A percentile compares a stretch with the other conserved stretches of the same genome.
phyloP scores from a whole-genome alignment of 2,113 vertebrate genomes.

The Dolichotis patagonum region DNA sequence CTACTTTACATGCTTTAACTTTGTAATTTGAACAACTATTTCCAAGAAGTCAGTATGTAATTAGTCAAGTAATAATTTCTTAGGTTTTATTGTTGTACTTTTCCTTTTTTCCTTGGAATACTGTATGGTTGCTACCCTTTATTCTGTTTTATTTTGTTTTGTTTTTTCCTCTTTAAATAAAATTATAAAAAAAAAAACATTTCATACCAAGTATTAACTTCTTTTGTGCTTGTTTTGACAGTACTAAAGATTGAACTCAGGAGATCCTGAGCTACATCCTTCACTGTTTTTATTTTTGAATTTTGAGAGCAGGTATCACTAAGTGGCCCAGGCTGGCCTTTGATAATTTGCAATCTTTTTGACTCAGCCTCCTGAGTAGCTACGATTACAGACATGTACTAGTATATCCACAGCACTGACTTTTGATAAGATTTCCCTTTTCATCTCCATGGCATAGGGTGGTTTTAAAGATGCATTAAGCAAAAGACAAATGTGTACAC shows the following conservation, averaged over 20 bases:
- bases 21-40: no score
- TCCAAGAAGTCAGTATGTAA: no score
- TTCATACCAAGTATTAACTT: constrained; percentile 52
- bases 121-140: no score
- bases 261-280: not conserved
- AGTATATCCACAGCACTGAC: not conserved
- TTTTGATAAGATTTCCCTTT: constrained; percentile 27
- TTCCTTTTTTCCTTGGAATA: no score
- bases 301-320: not conserved
- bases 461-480: not conserved
- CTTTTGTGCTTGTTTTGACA: not conserved
- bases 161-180: no score
- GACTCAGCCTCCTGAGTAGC: not conserved
- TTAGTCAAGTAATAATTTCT: no score
- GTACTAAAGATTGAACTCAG: not conserved
- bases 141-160: no score
- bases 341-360: not conserved
- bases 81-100: no score
- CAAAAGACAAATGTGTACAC: not conserved
- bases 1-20: no score
- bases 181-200: constrained; percentile 47
- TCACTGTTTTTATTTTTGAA: not conserved
- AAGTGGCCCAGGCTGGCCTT: not conserved
- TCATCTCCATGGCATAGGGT: not conserved
- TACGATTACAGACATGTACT: not conserved